phyloP scores from a whole-genome alignment of 2,888 invertebrate species.

The Ceraclea dissimilis region DNA sequence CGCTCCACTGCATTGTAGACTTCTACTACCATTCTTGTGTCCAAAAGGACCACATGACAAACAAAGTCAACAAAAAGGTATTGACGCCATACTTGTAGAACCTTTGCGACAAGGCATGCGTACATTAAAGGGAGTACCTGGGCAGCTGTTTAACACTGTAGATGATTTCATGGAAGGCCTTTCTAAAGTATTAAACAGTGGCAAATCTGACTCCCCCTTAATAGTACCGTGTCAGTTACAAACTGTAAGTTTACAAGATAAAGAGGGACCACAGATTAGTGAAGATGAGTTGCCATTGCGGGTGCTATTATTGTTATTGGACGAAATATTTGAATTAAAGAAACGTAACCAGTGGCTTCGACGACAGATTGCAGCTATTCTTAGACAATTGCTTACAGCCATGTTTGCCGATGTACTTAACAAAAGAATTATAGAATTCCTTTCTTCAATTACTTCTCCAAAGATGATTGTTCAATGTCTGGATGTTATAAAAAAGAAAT shows the following conservation, averaged over 20 bases:
- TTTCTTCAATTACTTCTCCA: slow-evolving; percentile 78
- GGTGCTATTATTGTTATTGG: slow-evolving; percentile 71
- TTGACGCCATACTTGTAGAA: slow-evolving; percentile 63
- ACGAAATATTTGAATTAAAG: slow-evolving; percentile 77
- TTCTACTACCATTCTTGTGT: slow-evolving; percentile 43
- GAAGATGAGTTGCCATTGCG: slow-evolving; percentile 69
- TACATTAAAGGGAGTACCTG: slow-evolving; percentile 81
- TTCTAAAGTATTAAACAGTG: slow-evolving; percentile 54
- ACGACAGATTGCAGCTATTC: slow-evolving; percentile 62
- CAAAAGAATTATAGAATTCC: slow-evolving; percentile 76
- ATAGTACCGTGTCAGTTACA: slow-evolving; percentile 25
- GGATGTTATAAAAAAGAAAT: slow-evolving; percentile 58
- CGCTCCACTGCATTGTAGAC: slow-evolving; percentile 36
- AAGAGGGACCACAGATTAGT: slow-evolving; percentile 31
- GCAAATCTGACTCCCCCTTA: slow-evolving; percentile 29
- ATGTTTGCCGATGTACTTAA: slow-evolving; percentile 80
- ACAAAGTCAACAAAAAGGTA: slow-evolving; percentile 47
- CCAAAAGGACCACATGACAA: slow-evolving; percentile 33
- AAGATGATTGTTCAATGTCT: slow-evolving; percentile 84
- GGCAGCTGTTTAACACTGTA: slow-evolving; percentile 77
- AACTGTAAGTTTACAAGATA: slow-evolving; percentile 29
- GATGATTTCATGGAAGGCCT: slow-evolving; percentile 78
- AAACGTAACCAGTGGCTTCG: slow-evolving; percentile 75
- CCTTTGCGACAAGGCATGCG: slow-evolving; percentile 79
- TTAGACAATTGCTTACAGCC: slow-evolving; percentile 69